Percentiles rank a stretch among this genome's conserved stretches.
Evolutionary conservation across 2,888 invertebrate species (phyloP).

Genomic region (Sussaba pulchella): DNA sequence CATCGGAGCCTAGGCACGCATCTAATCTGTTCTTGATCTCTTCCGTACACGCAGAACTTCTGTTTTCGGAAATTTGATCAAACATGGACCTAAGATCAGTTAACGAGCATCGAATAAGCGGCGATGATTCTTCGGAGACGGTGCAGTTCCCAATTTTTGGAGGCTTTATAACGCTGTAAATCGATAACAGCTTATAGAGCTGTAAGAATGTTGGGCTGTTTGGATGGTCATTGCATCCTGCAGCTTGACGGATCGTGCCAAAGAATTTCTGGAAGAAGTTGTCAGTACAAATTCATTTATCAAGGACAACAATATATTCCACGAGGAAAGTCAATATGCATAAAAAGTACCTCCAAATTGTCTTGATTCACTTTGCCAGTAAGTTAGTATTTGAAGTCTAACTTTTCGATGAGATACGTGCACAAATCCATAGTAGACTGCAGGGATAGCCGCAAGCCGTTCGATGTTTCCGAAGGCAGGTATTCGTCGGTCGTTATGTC

Average conservation of each 20-base stretch:
- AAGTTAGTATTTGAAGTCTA: slow-evolving; percentile 61
- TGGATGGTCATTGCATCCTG: slow-evolving; percentile 56
- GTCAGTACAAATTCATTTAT: not conserved
- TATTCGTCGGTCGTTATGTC: slow-evolving; percentile 60
- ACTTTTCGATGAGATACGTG: slow-evolving; percentile 57
- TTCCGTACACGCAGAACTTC: too few relatives aligned
- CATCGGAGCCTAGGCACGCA: too few relatives aligned
- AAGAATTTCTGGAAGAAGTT: slow-evolving; percentile 55
- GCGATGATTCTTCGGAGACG: slow-evolving; percentile 43
- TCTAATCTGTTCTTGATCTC: too few relatives aligned
- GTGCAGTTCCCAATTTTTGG: slow-evolving; percentile 66
- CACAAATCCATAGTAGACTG: slow-evolving; percentile 67
- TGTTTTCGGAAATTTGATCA: too few relatives aligned
- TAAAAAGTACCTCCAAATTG: slow-evolving; percentile 66
- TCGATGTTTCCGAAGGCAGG: slow-evolving; percentile 63
- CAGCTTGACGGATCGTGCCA: slow-evolving; percentile 56
- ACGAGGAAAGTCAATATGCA: not conserved
- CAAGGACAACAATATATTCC: not conserved
- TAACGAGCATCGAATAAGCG: not conserved
- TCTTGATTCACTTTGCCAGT: slow-evolving; percentile 70
- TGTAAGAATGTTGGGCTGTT: slow-evolving; percentile 64
- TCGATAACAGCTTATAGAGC: slow-evolving; percentile 66
- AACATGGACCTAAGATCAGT: too few relatives aligned
- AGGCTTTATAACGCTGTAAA: slow-evolving; percentile 56
- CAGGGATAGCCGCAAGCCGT: slow-evolving; percentile 66